Evolutionary conservation across 2,797 vertebrate genomes (phyloP).

Genomic region (Characodon lateralis): DNA sequence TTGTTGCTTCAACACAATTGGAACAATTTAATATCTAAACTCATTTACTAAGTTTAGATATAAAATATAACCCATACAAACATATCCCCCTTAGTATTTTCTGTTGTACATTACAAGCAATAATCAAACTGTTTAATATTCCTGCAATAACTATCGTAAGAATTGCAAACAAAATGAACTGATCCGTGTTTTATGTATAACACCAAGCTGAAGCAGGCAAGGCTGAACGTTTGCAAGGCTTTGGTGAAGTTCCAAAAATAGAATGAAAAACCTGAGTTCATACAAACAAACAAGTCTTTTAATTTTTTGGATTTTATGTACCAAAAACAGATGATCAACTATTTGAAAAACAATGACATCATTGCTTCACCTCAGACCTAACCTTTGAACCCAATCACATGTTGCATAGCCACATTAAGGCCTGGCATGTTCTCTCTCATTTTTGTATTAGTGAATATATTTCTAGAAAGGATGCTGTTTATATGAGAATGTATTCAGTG

Average conservation of each 20-base stretch:
- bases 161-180: no score
- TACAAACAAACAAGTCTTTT: neutral
- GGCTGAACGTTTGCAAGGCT: neutral
- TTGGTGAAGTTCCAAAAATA: no score
- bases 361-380: no score
- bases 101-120: neutral
- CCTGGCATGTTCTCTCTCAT: neutral
- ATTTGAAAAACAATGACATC: no score
- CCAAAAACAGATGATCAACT: neutral
- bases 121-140: neutral
- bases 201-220: neutral
- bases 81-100: neutral
- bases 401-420: neutral
- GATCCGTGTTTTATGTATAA: conserved; percentile 20
- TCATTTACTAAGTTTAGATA: neutral
- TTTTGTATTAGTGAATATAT: neutral
- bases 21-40: no score
- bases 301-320: neutral
- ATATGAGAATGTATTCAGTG: no score
- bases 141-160: neutral
- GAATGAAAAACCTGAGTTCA: neutral
- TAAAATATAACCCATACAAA: neutral
- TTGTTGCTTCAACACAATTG: no score
- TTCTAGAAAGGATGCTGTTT: no score
- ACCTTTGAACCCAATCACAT: neutral